Evolutionary conservation across 1,140 invertebrate species (phyloP), one percentile per base, ranked within the genome.

Genomic region (Panagrolaimus sp.): DNA sequence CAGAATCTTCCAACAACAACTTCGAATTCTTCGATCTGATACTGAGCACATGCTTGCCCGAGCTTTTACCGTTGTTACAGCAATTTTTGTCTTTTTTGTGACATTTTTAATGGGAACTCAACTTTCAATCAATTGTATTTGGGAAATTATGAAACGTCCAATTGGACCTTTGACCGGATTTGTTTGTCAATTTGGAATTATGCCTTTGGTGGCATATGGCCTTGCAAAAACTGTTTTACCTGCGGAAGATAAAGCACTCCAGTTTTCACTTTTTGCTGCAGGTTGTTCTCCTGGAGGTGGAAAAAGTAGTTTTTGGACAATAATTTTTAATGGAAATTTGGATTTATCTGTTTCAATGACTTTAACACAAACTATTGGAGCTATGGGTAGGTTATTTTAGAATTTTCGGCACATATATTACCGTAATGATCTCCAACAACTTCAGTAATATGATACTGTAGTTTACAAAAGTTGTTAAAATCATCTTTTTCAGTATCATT

Each of bases 321-420:
- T 84, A 32, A 76, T 87, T 15, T 83, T 87, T 17, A 76, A 82
- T 62, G 86, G 86, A 8, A 86, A 87, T 72, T 74, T 87, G 44
- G 82, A 84, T 17, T 76, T 86, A 10, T 85, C 84, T 32, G 78
- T 85, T 43, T 83, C 83, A 10, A 86, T 86, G 85, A 86, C 85
- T 0, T 89, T 91, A 21, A 87, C 94, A 64, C 90, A 90, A 70
- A 93, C 90, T 21, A 77, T 92, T 21, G 87, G 88, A 17, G 88
- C 91, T 10, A 90, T 93, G 83, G 89, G 90, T 89, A 85, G 85
- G 85, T 1, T 1, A 4, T 38, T 38, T 38, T 38, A 38, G 7
- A 38, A 4, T 38, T 38, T 38, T 38, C 7, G 7, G 7, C 32
- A 38, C 32, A 38, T n/a, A 38, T 38, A 4, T 7, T 38, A 38